Conservation (phyloP, 64 coral and sea anemone species). For the Dendrophyllia cribrosa region DNA sequence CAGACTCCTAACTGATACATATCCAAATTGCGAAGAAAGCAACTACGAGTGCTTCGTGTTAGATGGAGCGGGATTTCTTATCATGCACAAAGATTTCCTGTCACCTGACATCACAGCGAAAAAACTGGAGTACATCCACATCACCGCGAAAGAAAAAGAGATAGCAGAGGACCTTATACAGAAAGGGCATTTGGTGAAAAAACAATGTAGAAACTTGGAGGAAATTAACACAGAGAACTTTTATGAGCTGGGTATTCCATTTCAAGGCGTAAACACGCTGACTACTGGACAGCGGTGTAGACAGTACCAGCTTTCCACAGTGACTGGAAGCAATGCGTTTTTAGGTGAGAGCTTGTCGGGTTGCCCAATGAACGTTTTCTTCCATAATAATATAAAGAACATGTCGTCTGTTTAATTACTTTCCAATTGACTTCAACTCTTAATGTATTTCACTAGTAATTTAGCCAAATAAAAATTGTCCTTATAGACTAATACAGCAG, state of each 20-base stretch:
- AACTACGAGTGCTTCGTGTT: constrained; percentile 31
- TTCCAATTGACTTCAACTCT: too few species aligned
- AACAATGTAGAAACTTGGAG: constrained; percentile 10
- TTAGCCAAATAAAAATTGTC: too few species aligned
- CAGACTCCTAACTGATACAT: constrained; percentile 29
- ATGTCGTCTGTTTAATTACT: too few species aligned
- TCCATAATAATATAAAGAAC: too few species aligned
- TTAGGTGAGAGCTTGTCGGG: not conserved
- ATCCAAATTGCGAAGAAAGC: not conserved
- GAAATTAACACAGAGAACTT: not conserved
- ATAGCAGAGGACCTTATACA: constrained; percentile 25
- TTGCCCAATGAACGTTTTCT: too few species aligned
- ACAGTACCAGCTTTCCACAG: not conserved
- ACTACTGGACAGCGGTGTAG: not conserved
- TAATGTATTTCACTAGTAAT: too few species aligned
- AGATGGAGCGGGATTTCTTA: constrained; percentile 8
- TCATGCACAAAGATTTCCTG: constrained; percentile 43
- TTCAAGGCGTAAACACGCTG: not conserved
- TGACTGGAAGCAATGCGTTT: not conserved
- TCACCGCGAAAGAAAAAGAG: constrained; percentile 25
- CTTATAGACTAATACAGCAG: too few species aligned
- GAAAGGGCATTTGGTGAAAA: constrained; percentile 10
- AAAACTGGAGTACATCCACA: constrained; percentile 35
- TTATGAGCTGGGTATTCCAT: constrained; percentile 7
- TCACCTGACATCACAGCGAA: not conserved